A percentile compares a stretch with the other conserved stretches of the same genome.
These are phyloP conservation scores for Beroe ovata DNA, from an alignment of 37 sponge, comb jelly and placozoan species.

Conservation along the genomic window DNA sequence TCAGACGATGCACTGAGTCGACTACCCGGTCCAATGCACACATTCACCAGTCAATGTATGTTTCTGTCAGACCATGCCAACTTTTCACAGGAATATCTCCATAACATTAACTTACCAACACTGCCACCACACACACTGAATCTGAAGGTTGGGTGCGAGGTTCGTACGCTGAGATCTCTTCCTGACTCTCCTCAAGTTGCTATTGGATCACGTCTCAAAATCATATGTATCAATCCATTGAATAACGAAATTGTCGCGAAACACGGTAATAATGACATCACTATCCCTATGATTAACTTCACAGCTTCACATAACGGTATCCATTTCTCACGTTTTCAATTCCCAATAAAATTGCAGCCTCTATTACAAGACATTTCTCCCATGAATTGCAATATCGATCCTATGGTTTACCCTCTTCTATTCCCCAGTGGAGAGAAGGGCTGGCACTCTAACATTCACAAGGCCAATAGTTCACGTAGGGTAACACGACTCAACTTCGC, in stretches of 20 bases:
- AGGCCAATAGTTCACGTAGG: neutral
- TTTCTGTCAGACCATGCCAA: neutral
- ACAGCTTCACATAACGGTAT: neutral
- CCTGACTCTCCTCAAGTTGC: neutral
- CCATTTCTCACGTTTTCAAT: conserved; percentile 9
- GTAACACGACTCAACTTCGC: neutral
- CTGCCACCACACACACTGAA: neutral
- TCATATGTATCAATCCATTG: neutral
- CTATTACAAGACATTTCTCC: neutral
- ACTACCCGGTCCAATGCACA: neutral
- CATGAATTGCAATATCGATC: neutral
- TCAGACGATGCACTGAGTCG: neutral
- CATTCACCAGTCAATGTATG: neutral
- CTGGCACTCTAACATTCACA: neutral
- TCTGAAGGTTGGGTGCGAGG: neutral
- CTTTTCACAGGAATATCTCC: neutral
- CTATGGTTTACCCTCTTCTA: conserved; percentile 23
- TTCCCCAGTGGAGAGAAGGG: conserved; percentile 8
- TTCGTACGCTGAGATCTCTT: neutral
- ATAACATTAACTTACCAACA: neutral
- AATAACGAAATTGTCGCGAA: neutral
- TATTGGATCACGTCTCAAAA: conserved; percentile 9
- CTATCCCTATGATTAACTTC: neutral
- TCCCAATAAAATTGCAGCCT: conserved; percentile 2
- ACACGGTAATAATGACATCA: neutral